A percentile compares a stretch with the other conserved stretches of the same genome.
Evolutionary conservation across 2,888 invertebrate genomes (phyloP).

Genomic region (Eupsilia transversa): DNA sequence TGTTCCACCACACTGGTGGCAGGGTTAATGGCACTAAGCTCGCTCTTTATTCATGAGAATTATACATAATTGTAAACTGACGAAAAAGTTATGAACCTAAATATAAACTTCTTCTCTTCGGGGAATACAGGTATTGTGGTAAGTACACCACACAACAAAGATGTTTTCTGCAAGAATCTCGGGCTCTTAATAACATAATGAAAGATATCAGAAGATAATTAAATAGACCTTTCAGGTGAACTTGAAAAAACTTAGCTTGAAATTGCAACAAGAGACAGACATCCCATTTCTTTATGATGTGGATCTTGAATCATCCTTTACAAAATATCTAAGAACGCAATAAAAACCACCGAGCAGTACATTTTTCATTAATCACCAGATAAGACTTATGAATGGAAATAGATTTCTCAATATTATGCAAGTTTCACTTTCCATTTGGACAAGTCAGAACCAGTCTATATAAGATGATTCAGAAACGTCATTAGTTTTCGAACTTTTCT

Average conservation of each 20-base stretch:
- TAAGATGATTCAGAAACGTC: constrained; percentile 50
- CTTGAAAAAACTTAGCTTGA: not conserved
- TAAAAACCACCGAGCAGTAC: not conserved
- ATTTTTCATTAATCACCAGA: constrained; percentile 4
- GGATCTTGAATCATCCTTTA: not conserved
- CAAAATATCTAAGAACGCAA: not conserved
- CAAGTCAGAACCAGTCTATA: constrained; percentile 60
- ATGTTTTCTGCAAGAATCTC: not conserved
- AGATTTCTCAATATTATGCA: constrained; percentile 51
- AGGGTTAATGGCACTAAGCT: too few species aligned
- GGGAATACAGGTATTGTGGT: not conserved
- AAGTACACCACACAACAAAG: not conserved
- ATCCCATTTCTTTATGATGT: not conserved
- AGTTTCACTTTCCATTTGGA: constrained; percentile 59
- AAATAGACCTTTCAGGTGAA: not conserved
- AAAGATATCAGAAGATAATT: not conserved
- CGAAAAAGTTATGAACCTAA: not conserved
- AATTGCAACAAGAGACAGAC: not conserved
- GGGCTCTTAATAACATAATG: not conserved
- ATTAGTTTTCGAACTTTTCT: constrained; percentile 37
- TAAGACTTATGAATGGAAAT: constrained; percentile 1
- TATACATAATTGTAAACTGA: too few species aligned
- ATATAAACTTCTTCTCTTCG: not conserved
- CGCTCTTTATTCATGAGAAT: too few species aligned
- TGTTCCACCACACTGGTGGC: too few species aligned